These are phyloP conservation scores for Sinonovacula constricta DNA, from an alignment of 1,140 invertebrate species.

Conservation along the genomic window DNA sequence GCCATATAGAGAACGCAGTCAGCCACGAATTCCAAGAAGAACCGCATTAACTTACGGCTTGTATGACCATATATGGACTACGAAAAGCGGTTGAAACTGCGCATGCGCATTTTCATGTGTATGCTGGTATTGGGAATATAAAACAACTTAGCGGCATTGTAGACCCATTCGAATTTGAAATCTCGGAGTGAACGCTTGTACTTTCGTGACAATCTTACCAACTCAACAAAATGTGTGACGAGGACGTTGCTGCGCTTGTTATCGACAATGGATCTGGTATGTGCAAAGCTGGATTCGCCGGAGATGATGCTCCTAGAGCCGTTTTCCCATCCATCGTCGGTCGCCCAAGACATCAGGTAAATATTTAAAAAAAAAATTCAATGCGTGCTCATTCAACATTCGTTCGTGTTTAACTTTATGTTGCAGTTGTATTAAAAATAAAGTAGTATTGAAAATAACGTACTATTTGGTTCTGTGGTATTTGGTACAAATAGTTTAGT, in stretches of 20 bases:
- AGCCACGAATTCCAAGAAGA: background rate
- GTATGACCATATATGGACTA: background rate
- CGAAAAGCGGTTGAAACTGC: background rate
- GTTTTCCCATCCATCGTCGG: constrained; percentile 94
- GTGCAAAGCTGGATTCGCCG: constrained; percentile 95
- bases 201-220: background rate
- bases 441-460: background rate
- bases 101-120: constrained; percentile 33
- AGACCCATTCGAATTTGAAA: constrained; percentile 19
- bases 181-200: background rate
- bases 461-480: background rate
- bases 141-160: constrained; percentile 24
- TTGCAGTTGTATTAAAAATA: background rate
- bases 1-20: background rate
- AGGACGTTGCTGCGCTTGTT: constrained; percentile 91
- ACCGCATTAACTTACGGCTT: background rate
- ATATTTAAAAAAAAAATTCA: too few species aligned
- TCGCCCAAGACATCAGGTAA: constrained; percentile 86
- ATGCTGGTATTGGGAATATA: constrained; percentile 22
- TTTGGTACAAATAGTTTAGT: too few species aligned
- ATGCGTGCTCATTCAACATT: background rate
- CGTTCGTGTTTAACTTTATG: background rate
- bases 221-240: constrained; percentile 86
- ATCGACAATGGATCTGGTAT: constrained; percentile 94
- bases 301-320: constrained; percentile 92